phyloP scores from a whole-genome alignment of 2,797 vertebrate genomes.

The Sebastes umbrosus region DNA sequence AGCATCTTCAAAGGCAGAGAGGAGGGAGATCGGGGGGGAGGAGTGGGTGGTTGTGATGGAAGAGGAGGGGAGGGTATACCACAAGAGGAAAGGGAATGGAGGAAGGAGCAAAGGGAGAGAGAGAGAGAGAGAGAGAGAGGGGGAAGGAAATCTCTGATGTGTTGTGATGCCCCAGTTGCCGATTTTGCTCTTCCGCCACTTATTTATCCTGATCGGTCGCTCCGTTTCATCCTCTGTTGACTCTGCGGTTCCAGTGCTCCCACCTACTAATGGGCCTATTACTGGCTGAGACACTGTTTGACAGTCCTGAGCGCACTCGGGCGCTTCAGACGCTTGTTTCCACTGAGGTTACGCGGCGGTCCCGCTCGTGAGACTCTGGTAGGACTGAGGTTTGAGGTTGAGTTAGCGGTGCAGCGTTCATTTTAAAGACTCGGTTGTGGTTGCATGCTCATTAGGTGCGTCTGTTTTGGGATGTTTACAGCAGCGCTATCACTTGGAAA shows the following conservation, averaged over 20 bases:
- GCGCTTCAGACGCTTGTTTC: conserved; percentile 26
- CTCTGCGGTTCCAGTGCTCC: conserved; percentile 44
- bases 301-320: conserved; percentile 51
- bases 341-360: conserved; percentile 24
- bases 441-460: neutral
- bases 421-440: conserved; percentile 6
- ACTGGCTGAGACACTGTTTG: conserved; percentile 59
- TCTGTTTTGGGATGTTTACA: neutral
- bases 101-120: neutral
- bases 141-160: conserved; percentile 43
- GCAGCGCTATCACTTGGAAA: neutral
- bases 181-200: conserved; percentile 72
- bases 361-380: conserved; percentile 7
- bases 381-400: conserved; percentile 17
- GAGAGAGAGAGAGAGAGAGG: neutral
- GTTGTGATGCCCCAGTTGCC: conserved; percentile 76
- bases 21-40: neutral
- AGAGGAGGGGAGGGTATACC: conserved; percentile 32
- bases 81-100: conserved; percentile 30
- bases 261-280: conserved; percentile 72
- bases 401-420: neutral
- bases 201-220: conserved; percentile 70
- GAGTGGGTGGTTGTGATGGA: conserved; percentile 19
- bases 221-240: conserved; percentile 61
- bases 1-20: conserved; percentile 72